These are phyloP conservation scores for Clytia hemisphaerica DNA, from an alignment of 30 jellyfish, hydroid and myxozoan species.

Conservation along the genomic window DNA sequence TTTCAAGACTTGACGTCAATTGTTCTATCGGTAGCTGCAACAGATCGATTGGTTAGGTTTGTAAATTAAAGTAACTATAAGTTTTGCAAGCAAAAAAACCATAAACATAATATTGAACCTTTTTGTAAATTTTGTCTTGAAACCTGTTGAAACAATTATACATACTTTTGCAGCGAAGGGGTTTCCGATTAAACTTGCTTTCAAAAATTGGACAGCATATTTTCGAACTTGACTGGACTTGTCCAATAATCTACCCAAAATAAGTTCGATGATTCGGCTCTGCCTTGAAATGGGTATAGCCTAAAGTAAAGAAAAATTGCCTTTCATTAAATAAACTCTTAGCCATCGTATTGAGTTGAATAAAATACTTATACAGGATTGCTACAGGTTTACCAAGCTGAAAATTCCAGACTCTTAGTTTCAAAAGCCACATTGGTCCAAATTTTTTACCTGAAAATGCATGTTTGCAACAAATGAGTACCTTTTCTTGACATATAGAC, in stretches of 20 bases:
- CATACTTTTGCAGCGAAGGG: constrained; percentile 91
- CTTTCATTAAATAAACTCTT: too few species aligned
- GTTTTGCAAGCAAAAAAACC: background rate
- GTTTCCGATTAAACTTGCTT: constrained; percentile 56
- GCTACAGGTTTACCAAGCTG: too few species aligned
- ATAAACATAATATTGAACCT: too few species aligned
- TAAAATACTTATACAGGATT: too few species aligned
- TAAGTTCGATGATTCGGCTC: constrained; percentile 64
- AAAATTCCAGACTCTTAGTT: too few species aligned
- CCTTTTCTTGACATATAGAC: constrained; percentile 82
- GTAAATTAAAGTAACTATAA: background rate
- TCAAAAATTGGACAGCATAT: constrained; percentile 66
- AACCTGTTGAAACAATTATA: too few species aligned
- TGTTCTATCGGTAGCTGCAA: constrained; percentile 60
- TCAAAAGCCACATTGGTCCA: too few species aligned
- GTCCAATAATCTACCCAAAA: constrained; percentile 80
- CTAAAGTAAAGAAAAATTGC: constrained; percentile 22
- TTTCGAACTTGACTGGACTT: constrained; percentile 84
- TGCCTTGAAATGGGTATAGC: constrained; percentile 72
- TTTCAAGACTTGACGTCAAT: constrained; percentile 52
- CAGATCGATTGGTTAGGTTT: background rate
- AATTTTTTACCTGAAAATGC: too few species aligned
- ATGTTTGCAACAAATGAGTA: too few species aligned
- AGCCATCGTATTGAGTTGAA: too few species aligned
- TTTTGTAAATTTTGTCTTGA: too few species aligned